A percentile compares a stretch with the other conserved stretches of the same genome.
Conservation (phyloP, 2,888 invertebrate genomes). For the Petrolisthes cinctipes region DNA sequence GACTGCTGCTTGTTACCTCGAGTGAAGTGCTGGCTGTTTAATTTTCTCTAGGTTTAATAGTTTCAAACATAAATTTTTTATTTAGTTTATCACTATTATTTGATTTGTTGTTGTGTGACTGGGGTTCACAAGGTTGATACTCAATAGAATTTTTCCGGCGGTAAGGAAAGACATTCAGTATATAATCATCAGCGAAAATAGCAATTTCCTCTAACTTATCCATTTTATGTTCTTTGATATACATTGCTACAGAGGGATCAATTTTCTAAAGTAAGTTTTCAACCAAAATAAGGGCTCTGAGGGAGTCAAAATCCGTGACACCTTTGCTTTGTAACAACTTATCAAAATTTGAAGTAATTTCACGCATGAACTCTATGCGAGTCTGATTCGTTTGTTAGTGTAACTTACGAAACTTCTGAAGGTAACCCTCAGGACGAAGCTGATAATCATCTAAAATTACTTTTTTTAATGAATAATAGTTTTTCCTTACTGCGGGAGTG, state of each 20-base stretch:
- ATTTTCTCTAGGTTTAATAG: no score
- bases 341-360: not conserved
- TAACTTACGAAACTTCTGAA: not conserved
- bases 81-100: no score
- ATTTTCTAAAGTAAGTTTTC: not conserved
- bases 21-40: no score
- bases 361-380: not conserved
- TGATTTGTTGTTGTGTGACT: no score
- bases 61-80: no score
- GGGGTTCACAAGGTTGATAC: not conserved
- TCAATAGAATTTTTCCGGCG: not conserved
- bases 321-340: not conserved
- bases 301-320: not conserved
- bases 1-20: no score
- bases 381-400: not conserved
- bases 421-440: not conserved
- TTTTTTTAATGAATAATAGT: not conserved
- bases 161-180: not conserved
- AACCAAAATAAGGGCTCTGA: not conserved
- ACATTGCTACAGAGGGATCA: not conserved
- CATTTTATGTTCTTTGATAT: not conserved
- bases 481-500: not conserved
- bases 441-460: not conserved
- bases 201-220: not conserved
- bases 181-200: not conserved